Base-by-base conservation (phyloP, 2,797 vertebrate genomes). In the Otolemur crassicaudatus region DNA sequence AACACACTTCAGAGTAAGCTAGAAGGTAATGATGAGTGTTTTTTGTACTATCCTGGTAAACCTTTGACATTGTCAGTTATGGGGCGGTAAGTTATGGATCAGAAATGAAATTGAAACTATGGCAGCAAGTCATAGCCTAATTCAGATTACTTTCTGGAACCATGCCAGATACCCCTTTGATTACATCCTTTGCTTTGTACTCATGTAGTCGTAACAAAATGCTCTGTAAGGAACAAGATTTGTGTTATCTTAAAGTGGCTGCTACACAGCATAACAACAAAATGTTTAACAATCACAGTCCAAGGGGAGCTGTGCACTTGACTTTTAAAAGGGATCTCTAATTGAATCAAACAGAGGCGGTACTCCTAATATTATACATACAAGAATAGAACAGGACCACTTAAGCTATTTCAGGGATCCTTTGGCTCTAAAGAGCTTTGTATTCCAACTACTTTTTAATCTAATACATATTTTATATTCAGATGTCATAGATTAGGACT, bases 1-100 rank as follows among this genome's bases (percentile, higher is more conserved):
- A 76, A 65, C 37, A 69, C 11, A 70, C 25, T 72, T 95, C 23
- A 49, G 76, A 94, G 76, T 73, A 53, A 81, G n/a, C 86, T 91
- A 56, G 58, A 92, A 84, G 37, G 58, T 73, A 65, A 46, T 53
- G 13, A 58, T 5, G 63, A 65, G 27, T 3, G 17, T 75, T 72
- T 72, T 77, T 56, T 63, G 63, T 63, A 16, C 56, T 75, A 65
- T 82, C 61, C 87, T 82, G n/a, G 43, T 85, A 95, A 97, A 89
- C 20, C 80, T 96, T 85, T 87, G 90, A 91, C 85, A 92, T 75
- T 77, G 67, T 90, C 87, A 87, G 90, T 93, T 96, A 82, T 87
- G 84, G 93, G 43, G 72, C 84, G 92, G 49, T 86, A 95, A 96
- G 60, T 69, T 53, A 83, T 20, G 60, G 93, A 75, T 96, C 79